These are phyloP conservation scores for Lytechinus variegatus DNA, from an alignment of 35 echinoderm and acorn worm genomes.

Conservation along the genomic window DNA sequence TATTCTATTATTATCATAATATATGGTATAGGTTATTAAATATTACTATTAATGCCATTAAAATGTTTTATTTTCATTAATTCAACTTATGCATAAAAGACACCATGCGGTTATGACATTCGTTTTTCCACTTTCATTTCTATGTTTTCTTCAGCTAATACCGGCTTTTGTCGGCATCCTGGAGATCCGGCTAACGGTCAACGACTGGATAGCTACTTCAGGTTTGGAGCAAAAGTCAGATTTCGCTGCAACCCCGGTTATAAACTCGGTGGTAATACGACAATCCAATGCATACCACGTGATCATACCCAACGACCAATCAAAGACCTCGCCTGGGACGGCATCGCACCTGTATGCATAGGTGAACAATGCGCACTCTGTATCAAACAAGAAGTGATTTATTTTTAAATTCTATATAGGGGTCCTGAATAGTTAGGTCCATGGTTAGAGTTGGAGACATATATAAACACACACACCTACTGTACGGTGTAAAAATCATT, in stretches of 20 bases:
- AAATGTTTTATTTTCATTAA: too few relatives aligned
- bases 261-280: background rate
- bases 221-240: background rate
- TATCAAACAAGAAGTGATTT: background rate
- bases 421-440: too few relatives aligned
- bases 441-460: too few relatives aligned
- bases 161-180: conserved; percentile 29
- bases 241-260: background rate
- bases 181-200: conserved; percentile 27
- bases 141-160: conserved; percentile 21
- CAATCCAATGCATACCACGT: conserved; percentile 32
- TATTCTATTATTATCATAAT: too few relatives aligned
- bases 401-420: background rate
- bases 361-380: background rate
- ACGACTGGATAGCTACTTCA: conserved; percentile 26
- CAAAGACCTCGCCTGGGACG: background rate
- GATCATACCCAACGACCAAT: background rate
- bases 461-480: too few relatives aligned
- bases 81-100: too few relatives aligned
- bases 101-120: too few relatives aligned
- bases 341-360: conserved; percentile 24
- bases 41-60: too few relatives aligned
- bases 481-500: too few relatives aligned
- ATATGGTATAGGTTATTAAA: too few relatives aligned
- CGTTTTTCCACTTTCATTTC: background rate